Conservation (phyloP, 2,888 invertebrate genomes). For the Trichogramma evanescens region DNA sequence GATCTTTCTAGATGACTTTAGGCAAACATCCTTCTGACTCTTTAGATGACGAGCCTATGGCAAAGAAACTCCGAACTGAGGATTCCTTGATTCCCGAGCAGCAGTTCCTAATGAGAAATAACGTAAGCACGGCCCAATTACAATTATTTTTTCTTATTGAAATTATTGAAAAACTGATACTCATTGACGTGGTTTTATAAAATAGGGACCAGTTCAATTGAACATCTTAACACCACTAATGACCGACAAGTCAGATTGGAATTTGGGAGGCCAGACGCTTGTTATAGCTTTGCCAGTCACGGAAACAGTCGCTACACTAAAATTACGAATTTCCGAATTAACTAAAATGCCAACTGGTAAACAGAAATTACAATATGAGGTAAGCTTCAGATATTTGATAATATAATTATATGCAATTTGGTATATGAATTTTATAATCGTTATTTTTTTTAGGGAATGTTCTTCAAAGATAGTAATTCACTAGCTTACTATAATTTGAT, state of each 20-base stretch:
- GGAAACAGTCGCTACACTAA: conserved; percentile 77
- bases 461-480: conserved; percentile 93
- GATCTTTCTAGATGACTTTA: conserved; percentile 44
- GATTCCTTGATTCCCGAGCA: conserved; percentile 87
- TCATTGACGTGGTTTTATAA: not conserved
- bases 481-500: conserved; percentile 93
- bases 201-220: conserved; percentile 68
- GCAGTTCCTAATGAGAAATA: conserved; percentile 66
- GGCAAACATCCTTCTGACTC: conserved; percentile 49
- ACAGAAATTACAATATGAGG: conserved; percentile 93
- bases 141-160: not conserved
- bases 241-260: conserved; percentile 91
- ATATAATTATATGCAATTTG: not conserved
- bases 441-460: conserved; percentile 71
- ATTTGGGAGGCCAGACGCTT: conserved; percentile 83
- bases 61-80: conserved; percentile 85
- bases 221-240: conserved; percentile 76
- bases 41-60: conserved; percentile 69
- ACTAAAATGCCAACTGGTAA: conserved; percentile 94
- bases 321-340: conserved; percentile 76
- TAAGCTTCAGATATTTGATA: conserved; percentile 39
- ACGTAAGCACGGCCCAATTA: conserved; percentile 44
- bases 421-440: conserved; percentile 2
- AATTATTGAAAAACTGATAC: not conserved
- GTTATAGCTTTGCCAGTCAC: conserved; percentile 68